Conservation (phyloP, 2,888 invertebrate species). For the Eupithecia insigniata region DNA sequence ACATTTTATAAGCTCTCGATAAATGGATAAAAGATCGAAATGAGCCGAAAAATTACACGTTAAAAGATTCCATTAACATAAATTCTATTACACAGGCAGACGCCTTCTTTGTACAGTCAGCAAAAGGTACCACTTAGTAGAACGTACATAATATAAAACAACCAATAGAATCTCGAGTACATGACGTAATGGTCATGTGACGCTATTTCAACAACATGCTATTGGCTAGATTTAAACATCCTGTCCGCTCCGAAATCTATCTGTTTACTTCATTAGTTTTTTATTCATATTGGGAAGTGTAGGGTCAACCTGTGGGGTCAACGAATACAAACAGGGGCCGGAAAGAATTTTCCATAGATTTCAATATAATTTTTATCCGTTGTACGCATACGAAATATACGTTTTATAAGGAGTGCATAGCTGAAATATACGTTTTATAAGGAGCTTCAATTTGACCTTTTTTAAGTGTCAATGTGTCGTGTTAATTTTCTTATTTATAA, state of each 20-base stretch:
- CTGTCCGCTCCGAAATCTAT: not conserved
- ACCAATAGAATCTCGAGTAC: not conserved
- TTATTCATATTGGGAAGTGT: not conserved
- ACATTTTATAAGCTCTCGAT: constrained; percentile 4
- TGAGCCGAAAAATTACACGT: constrained; percentile 14
- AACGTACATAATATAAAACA: not conserved
- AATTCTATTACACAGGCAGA: constrained; percentile 12
- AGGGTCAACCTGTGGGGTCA: no score
- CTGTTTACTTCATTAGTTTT: no score
- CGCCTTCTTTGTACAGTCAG: constrained; percentile 2
- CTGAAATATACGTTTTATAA: no score
- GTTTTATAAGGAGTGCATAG: not conserved
- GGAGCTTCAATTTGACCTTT: not conserved
- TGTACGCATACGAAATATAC: not conserved
- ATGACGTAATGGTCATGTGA: not conserved
- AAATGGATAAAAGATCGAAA: constrained; percentile 4
- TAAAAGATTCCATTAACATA: constrained; percentile 16
- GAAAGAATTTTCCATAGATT: not conserved
- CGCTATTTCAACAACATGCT: not conserved
- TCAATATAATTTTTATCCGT: not conserved
- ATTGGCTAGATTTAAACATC: not conserved
- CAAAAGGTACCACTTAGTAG: not conserved
- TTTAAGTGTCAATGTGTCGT: not conserved
- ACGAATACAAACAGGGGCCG: not conserved
- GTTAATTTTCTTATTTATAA: no score